Percentiles rank a stretch among this genome's conserved stretches.
These are phyloP conservation scores for Furcifer pardalis DNA, from an alignment of 2,797 vertebrate genomes.

Conservation along the genomic window DNA sequence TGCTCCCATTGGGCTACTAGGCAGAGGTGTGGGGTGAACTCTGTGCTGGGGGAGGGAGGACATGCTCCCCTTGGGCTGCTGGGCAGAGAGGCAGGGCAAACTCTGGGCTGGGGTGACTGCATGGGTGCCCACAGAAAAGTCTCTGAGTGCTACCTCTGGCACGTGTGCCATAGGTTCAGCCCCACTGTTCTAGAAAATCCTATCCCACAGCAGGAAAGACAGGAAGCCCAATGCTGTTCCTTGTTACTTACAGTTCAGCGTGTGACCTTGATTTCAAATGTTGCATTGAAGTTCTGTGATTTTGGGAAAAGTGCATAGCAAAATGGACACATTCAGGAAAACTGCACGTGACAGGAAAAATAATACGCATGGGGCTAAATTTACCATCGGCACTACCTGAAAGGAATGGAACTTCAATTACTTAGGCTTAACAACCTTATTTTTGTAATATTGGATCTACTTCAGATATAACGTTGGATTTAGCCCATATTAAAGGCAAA, in stretches of 20 bases:
- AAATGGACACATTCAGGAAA: background rate
- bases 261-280: background rate
- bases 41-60: too few species aligned
- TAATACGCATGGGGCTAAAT: background rate
- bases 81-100: too few species aligned
- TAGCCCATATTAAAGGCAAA: background rate
- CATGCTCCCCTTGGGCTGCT: too few species aligned
- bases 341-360: background rate
- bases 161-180: too few species aligned
- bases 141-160: too few species aligned
- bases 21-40: too few species aligned
- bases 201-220: background rate
- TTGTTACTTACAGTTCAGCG: background rate
- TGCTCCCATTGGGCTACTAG: too few species aligned
- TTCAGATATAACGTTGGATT: background rate
- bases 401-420: background rate
- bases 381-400: background rate
- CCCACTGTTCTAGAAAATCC: constrained; percentile 5
- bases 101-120: too few species aligned
- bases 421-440: background rate
- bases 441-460: background rate
- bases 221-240: background rate
- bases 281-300: background rate
- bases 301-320: background rate
- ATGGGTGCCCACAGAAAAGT: too few species aligned